These are phyloP conservation scores for Choristoneura fumiferana DNA, from an alignment of 1,140 invertebrate species.

Conservation along the genomic window DNA sequence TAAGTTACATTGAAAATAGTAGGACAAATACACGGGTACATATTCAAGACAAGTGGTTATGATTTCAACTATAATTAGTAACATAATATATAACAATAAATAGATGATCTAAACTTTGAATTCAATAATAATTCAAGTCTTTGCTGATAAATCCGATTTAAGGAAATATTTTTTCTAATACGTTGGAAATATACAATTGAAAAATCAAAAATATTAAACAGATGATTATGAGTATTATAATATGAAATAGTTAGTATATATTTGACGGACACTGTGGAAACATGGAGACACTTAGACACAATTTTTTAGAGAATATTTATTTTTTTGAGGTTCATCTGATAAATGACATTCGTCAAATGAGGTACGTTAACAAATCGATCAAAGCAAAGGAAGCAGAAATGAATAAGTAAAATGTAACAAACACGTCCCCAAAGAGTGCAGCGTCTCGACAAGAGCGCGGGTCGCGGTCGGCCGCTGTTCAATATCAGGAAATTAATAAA, in stretches of 20 bases:
- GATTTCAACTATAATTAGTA: constrained; percentile 24
- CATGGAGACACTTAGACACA: no score
- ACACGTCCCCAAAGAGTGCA: constrained; percentile 17
- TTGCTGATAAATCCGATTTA: constrained; percentile 50
- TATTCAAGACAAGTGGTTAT: constrained; percentile 8
- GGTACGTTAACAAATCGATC: no score
- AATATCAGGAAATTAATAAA: constrained; percentile 50
- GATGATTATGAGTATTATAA: constrained; percentile 12
- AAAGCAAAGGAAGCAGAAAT: constrained; percentile 3
- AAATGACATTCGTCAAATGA: no score
- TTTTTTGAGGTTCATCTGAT: no score
- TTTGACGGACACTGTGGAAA: no score
- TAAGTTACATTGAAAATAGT: constrained; percentile 2
- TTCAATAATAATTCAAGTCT: constrained; percentile 39
- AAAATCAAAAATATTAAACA: background rate
- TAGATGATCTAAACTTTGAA: constrained; percentile 11
- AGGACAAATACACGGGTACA: background rate
- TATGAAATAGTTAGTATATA: background rate
- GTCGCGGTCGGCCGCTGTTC: constrained; percentile 28
- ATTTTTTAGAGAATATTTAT: no score
- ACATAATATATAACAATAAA: constrained; percentile 20
- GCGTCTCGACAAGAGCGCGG: constrained; percentile 30
- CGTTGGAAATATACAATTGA: no score
- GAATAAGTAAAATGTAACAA: background rate
- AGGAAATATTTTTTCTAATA: background rate